These are phyloP conservation scores for Terrapene triunguis DNA, from an alignment of 2,113 vertebrate genomes.

Conservation along the genomic window DNA sequence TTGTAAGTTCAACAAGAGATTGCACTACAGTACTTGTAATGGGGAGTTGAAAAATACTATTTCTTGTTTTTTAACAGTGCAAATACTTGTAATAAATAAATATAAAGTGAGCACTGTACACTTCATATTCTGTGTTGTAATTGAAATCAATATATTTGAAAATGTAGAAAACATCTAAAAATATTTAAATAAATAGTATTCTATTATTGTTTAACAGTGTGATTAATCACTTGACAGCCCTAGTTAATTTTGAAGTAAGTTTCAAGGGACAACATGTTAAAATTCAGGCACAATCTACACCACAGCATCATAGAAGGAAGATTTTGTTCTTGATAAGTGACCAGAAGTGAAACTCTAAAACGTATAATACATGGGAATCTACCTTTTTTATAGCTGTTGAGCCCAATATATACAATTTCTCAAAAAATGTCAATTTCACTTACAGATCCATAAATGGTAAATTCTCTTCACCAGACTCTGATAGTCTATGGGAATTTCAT, in stretches of 20 bases:
- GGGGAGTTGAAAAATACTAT: too few relatives aligned
- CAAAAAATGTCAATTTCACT: slow-evolving; percentile 58
- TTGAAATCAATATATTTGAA: too few relatives aligned
- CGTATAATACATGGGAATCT: rapidly evolving
- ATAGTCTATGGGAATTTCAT: slow-evolving; percentile 91
- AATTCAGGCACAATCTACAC: not conserved
- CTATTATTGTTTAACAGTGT: too few relatives aligned
- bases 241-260: not conserved
- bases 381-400: rapidly evolving
- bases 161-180: too few relatives aligned
- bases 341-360: not conserved
- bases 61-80: too few relatives aligned
- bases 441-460: slow-evolving; percentile 95
- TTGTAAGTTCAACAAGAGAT: too few relatives aligned
- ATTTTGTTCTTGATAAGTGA: not conserved
- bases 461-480: slow-evolving; percentile 89
- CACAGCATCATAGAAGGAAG: not conserved
- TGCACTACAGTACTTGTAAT: too few relatives aligned
- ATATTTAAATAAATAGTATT: too few relatives aligned
- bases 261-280: not conserved
- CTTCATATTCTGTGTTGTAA: too few relatives aligned
- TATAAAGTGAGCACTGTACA: too few relatives aligned
- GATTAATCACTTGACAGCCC: too few relatives aligned
- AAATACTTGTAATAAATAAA: too few relatives aligned
- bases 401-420: rapidly evolving